Conservation (phyloP, 2,113 vertebrate species). For the Lamprologus callipterus region DNA sequence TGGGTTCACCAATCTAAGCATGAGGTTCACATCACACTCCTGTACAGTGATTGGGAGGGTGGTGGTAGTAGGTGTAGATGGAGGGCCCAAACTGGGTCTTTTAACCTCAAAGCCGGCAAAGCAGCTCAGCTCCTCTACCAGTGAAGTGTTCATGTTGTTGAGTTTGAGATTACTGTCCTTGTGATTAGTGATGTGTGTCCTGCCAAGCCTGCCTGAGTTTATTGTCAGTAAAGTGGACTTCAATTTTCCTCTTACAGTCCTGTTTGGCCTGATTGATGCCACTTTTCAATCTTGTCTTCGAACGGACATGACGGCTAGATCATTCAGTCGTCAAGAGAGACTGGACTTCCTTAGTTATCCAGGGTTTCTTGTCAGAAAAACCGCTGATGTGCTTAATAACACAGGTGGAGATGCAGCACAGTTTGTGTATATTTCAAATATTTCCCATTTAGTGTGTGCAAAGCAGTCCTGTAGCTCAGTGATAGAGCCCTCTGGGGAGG, state of each 20-base stretch:
- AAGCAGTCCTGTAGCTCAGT: not conserved
- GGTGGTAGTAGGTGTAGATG: not conserved
- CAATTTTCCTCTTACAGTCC: not conserved
- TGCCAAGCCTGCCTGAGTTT: not conserved
- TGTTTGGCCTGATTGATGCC: not conserved
- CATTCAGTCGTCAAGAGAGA: not conserved
- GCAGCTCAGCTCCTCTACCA: not conserved
- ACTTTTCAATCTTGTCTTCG: not conserved
- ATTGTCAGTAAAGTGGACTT: not conserved
- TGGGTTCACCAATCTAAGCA: not conserved
- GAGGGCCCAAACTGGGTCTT: not conserved
- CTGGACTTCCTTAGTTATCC: not conserved
- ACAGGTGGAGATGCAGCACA: not conserved
- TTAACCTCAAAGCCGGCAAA: not conserved
- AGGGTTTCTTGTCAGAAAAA: not conserved
- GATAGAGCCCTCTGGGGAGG: not conserved
- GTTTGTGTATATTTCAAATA: not conserved
- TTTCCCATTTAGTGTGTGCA: not conserved
- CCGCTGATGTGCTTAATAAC: not conserved
- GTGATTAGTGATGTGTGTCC: not conserved
- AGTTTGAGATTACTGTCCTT: not conserved
- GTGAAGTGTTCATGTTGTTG: not conserved
- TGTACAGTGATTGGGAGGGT: not conserved
- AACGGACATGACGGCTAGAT: not conserved
- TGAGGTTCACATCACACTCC: not conserved